Evolutionary conservation across 2,113 vertebrate genomes (phyloP).

Genomic region (Lamprotornis superbus): DNA sequence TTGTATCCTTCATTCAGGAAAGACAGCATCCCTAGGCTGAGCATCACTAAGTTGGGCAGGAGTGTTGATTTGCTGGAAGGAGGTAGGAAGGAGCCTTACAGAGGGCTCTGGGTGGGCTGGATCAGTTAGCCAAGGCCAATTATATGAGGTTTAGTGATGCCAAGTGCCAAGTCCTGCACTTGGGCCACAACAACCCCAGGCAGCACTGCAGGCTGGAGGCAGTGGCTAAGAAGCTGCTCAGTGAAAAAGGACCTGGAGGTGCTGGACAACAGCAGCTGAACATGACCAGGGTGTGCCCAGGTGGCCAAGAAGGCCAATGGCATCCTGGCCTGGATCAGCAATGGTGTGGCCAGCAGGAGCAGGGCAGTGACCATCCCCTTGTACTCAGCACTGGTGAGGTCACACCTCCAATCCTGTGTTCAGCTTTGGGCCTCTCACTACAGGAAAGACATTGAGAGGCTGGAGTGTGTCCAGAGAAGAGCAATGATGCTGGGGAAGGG

Average conservation of each 20-base stretch:
- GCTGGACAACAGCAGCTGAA: not conserved
- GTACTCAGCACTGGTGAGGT: not conserved
- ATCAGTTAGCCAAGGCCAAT: fast-evolving
- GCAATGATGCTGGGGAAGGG: fast-evolving
- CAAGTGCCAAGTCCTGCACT: not conserved
- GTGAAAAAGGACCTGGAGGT: not conserved
- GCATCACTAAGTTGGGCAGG: not conserved
- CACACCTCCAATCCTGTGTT: fast-evolving
- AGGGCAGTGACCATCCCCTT: fast-evolving
- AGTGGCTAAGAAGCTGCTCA: not conserved
- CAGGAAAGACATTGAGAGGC: not conserved
- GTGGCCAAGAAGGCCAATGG: not conserved
- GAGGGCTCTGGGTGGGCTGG: not conserved
- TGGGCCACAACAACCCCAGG: not conserved
- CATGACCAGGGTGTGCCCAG: not conserved
- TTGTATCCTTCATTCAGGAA: not conserved
- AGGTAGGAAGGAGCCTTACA: not conserved
- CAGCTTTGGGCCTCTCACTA: fast-evolving
- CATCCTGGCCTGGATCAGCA: not conserved
- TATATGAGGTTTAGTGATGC: not conserved
- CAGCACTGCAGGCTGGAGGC: not conserved
- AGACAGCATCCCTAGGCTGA: not conserved
- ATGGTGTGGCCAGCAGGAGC: not conserved
- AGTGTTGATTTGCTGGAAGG: not conserved
- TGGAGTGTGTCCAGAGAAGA: not conserved